These are phyloP conservation scores for Lichenostomus cassidix DNA, from an alignment of 2,113 vertebrate species.

Conservation along the genomic window DNA sequence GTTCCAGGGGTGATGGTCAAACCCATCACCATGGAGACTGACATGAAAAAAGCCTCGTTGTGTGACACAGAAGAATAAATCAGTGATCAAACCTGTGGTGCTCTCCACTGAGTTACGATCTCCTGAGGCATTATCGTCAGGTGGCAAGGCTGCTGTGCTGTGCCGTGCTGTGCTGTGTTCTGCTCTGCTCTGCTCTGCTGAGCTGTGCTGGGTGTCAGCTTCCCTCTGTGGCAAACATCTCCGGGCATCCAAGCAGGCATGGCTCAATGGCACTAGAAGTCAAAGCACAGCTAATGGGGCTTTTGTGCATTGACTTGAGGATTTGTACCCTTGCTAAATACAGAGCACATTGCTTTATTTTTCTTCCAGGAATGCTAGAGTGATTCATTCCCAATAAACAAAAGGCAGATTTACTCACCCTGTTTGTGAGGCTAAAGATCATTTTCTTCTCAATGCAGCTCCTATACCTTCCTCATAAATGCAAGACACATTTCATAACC, in stretches of 20 bases:
- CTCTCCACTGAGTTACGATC: neutral
- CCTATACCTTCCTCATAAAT: slow-evolving; percentile 7
- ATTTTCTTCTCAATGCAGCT: neutral
- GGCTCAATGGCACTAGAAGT: neutral
- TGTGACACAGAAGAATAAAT: slow-evolving; percentile 52
- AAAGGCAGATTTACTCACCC: slow-evolving; percentile 37
- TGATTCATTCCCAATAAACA: slow-evolving; percentile 59
- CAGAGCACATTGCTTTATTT: slow-evolving; percentile 22
- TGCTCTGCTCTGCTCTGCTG: neutral
- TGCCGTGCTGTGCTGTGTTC: too few species aligned
- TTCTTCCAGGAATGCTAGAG: slow-evolving; percentile 20
- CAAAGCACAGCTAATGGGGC: neutral
- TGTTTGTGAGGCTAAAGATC: slow-evolving; percentile 40
- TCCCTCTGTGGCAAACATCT: neutral
- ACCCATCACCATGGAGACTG: slow-evolving; percentile 54
- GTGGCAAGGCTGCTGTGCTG: neutral
- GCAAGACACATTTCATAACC: slow-evolving; percentile 37
- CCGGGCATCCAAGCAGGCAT: neutral
- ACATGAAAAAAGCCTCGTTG: neutral
- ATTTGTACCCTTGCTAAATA: slow-evolving; percentile 24
- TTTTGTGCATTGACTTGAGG: neutral
- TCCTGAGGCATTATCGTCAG: neutral
- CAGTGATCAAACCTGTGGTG: neutral
- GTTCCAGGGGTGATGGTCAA: neutral
- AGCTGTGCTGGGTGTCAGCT: neutral